phyloP scores from a whole-genome alignment of 2,113 vertebrate genomes.

The Coptodon bakossiorum region DNA sequence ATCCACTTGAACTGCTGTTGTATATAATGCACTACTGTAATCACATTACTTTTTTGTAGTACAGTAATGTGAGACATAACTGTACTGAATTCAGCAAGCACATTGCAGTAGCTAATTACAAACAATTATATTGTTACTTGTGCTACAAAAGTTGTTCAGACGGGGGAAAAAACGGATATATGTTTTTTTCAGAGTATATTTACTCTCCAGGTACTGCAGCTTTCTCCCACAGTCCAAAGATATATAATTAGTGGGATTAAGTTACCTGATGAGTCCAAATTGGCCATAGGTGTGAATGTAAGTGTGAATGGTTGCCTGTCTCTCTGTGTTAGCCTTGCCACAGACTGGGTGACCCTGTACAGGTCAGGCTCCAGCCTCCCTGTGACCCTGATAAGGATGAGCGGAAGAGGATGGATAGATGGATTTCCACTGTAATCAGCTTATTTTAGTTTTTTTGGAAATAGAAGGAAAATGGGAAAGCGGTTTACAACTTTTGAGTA shows the following conservation, averaged over 20 bases:
- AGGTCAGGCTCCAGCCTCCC: background rate
- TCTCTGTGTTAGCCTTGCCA: background rate
- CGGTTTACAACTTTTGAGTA: background rate
- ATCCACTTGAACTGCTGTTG: background rate
- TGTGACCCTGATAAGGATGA: background rate
- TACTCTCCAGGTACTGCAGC: background rate
- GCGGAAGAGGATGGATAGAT: background rate
- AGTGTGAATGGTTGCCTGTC: background rate
- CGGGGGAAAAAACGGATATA: too few relatives aligned
- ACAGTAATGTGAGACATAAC: too few relatives aligned
- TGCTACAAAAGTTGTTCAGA: too few relatives aligned
- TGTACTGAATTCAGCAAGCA: too few relatives aligned
- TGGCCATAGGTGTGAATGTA: background rate
- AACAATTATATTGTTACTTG: too few relatives aligned
- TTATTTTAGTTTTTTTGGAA: background rate
- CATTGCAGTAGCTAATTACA: too few relatives aligned
- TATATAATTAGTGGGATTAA: background rate
- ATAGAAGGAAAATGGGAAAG: background rate
- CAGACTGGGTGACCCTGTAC: background rate
- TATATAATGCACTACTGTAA: background rate
- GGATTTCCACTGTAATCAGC: background rate
- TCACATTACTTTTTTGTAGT: too few relatives aligned
- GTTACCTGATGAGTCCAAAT: background rate
- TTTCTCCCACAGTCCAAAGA: background rate
- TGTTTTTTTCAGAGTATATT: too few relatives aligned